phyloP scores from a whole-genome alignment of 2,888 invertebrate genomes.

The Colostygia pectinataria region DNA sequence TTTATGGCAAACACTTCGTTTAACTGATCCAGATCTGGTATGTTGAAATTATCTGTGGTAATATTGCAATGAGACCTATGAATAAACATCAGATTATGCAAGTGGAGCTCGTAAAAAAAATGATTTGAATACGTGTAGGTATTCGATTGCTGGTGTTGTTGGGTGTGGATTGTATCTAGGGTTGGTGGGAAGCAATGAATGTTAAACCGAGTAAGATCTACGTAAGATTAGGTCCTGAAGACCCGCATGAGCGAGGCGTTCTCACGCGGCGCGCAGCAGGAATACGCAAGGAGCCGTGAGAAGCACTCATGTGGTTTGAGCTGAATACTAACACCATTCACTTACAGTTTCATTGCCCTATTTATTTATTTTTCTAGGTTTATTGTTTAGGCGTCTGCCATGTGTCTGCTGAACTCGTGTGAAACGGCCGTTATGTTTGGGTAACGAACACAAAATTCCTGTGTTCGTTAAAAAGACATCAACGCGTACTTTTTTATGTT shows the following conservation, averaged over 20 bases:
- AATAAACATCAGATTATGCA: constrained; percentile 21
- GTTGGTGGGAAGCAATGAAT: constrained; percentile 23
- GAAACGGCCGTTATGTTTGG: constrained; percentile 27
- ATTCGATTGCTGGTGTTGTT: constrained; percentile 3
- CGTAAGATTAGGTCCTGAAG: constrained; percentile 31
- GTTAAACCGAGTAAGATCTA: constrained; percentile 23
- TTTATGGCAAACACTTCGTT: constrained; percentile 38
- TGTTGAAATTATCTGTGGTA: constrained; percentile 27
- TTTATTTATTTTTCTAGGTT: constrained; percentile 45
- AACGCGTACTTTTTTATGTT: constrained; percentile 35
- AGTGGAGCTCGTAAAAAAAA: constrained; percentile 19
- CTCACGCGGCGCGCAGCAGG: constrained; percentile 61
- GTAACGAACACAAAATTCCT: constrained; percentile 11
- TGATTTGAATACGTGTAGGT: constrained; percentile 15
- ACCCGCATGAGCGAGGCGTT: constrained; percentile 53
- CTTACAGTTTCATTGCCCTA: constrained; percentile 72
- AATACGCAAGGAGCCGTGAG: constrained; percentile 72
- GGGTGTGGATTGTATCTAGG: constrained; percentile 1
- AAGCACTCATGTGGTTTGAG: constrained; percentile 66
- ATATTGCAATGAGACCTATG: constrained; percentile 26
- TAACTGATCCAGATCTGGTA: constrained; percentile 35
- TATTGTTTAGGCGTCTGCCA: constrained; percentile 37
- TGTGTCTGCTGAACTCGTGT: constrained; percentile 28
- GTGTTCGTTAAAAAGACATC: constrained; percentile 44
- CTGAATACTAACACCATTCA: constrained; percentile 68